phyloP scores from a whole-genome alignment of 2,888 invertebrate species.

The Coecobrya sp. region DNA sequence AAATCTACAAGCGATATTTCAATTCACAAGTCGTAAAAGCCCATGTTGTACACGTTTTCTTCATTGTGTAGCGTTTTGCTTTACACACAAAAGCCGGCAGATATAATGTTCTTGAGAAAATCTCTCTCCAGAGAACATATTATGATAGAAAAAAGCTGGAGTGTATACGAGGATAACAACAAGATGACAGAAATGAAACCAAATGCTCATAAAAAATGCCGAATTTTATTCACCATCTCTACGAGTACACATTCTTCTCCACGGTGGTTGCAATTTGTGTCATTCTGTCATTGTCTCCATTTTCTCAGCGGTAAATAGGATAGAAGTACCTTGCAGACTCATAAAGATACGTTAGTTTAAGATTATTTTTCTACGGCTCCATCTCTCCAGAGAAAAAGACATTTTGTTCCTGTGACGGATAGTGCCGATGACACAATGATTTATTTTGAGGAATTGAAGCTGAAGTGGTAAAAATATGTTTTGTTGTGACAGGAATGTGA shows the following conservation, averaged over 20 bases:
- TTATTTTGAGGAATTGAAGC: slow-evolving; percentile 26
- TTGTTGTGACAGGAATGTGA: slow-evolving; percentile 25
- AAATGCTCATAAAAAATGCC: not conserved
- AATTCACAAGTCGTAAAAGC: slow-evolving; percentile 67
- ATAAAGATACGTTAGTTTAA: not conserved
- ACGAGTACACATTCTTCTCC: not conserved
- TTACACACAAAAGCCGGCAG: not conserved
- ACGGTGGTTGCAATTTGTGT: slow-evolving; percentile 53
- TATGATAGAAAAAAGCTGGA: not conserved
- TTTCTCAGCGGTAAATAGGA: not conserved
- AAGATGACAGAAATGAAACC: slow-evolving; percentile 43
- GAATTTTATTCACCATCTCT: not conserved
- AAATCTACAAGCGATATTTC: slow-evolving; percentile 40
- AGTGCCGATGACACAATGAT: slow-evolving; percentile 62
- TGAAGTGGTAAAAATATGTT: slow-evolving; percentile 51
- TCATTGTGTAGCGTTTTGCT: not conserved
- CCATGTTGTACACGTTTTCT: slow-evolving; percentile 38
- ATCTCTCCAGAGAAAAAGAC: not conserved
- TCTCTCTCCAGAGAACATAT: slow-evolving; percentile 50
- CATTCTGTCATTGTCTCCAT: slow-evolving; percentile 26
- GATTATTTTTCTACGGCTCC: not conserved
- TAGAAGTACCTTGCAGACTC: not conserved
- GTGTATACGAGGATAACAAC: not conserved
- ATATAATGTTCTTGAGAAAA: slow-evolving; percentile 50
- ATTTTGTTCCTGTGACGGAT: slow-evolving; percentile 21